Evolutionary conservation across 2,888 invertebrate genomes (phyloP), one percentile per base, ranked within the genome.

Genomic region (Coleophora flavipennella): DNA sequence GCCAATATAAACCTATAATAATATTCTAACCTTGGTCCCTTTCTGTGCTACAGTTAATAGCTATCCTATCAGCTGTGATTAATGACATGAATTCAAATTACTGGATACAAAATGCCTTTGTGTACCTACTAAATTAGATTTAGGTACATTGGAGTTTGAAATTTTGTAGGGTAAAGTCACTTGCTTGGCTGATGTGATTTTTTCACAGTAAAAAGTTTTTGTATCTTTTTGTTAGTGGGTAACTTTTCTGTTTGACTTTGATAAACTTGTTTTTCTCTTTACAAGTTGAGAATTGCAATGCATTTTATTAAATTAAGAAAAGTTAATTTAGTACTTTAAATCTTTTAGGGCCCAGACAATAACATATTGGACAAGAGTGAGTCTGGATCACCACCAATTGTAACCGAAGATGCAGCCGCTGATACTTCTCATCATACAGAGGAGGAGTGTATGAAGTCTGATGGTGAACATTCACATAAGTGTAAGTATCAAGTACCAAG

Each of bases 321-420:
- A 13, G 6, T 8, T 13, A 29, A 13, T 10, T 29, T n/a, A 13
- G 2, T 13, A 9, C 14, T 20, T n/a, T 37, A 20, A n/a, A 7
- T 40, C 41, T 63, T 64, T 27, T 50, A 76, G 73, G 66, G 67
- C 45, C 20, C 20, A 20, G 66, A 68, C 33, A 57, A 61, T 29
- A 44, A 57, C 8, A 60, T 56, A 49, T 45, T 59, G 0, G 20
- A 20, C 29, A 73, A 71, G 41, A 62, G 60, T 38, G 79, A 75
- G 31, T 67, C 77, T 0, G 70, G 59, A 31, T 83, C 83, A 11
- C 83, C 83, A 33, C 83, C 84, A 0, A 81, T 83, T 31, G 75
- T 83, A 26, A 75, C 55, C 13, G 81, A 83, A 46, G 72, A 70
- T 12, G 44, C 44, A 3, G 50, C 56, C 8, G 43, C 40, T 9